Base-by-base conservation (phyloP, 2,113 vertebrate genomes). In the Anser cygnoides region DNA sequence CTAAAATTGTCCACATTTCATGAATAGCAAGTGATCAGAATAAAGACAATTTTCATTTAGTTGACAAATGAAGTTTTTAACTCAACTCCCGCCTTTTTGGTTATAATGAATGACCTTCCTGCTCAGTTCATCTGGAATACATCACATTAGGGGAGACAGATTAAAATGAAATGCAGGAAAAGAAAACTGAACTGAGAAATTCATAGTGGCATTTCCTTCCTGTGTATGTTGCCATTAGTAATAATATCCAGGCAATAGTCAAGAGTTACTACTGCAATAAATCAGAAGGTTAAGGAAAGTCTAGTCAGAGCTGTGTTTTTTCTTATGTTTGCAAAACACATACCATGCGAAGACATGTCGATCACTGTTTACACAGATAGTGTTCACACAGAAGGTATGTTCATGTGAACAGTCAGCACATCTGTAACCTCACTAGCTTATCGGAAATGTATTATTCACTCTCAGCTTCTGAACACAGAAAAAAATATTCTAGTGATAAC, bases 31-130 rank as follows among this genome's bases (percentile, higher is more conserved):
- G 61, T 7, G 3, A 92, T 93, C 82, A 95, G 77, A 95, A 93
- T 80, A 95, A 92, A 95, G 93, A 94, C 77, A 84, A 88, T 91
- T 94, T 96, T 93, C 89, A 50, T 91, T 85, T 83, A 71, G 49
- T 93, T 91, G 90, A 96, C 78, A 94, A 96, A 95, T 89, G 62
- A 91, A 55, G 84, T 52, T 92, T 92, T 91, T 81, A 90, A 85
- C 41, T 59, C 44, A 76, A 76, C 72, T 89, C 92, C 83, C 52
- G 59, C 57, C 65, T 86, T 92, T 93, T 93, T 65, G 59, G 41
- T 20, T 58, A 44, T 90, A 82, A 95, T 41, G 37, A 67, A 94
- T 74, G 21, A 44, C n/a, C 80, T 96, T 85, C 52, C 58, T 41
- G 35, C 55, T 91, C 76, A 49, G 68, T 80, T 95, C 76, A 49